Base-by-base conservation (phyloP, 2,888 invertebrate genomes). In the Tetanocera ferruginea region DNA sequence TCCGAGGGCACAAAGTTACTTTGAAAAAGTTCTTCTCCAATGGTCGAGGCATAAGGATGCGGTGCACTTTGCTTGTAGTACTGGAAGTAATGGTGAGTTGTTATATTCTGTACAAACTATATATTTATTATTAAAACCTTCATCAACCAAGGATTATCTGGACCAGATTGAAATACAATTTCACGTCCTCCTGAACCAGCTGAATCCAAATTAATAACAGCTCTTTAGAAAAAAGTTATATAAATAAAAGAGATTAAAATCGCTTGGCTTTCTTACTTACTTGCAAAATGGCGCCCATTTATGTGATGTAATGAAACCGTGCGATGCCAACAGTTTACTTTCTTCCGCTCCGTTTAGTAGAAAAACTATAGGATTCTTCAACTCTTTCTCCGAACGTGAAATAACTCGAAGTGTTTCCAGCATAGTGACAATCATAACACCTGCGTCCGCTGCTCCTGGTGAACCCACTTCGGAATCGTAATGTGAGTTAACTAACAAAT, bases 161-260 rank as follows among this genome's bases (percentile, higher is more conserved):
- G 96, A 3, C 95, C 95, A 34, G 94, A 93, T 91, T 98, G 98
- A 86, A 98, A 98, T 9, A 98, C 91, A 66, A 95, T 91, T 82
- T 98, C 96, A 79, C 96, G 94, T 0, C 98, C 98, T 51, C 98
- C 98, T 83, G 96, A 94, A 0, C 98, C 98, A 31, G 95, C 95
- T 0, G 97, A 95, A 88, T 98, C 98, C 82, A 98, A 89, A 89
- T 98, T 98, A 72, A 98, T 92, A 74, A 98, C 94, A 0, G 94
- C 93, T 67, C 93, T 92, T 23, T 31, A 76, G 62, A 19, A 25
- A 19, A 64, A 1, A 34, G n/a, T n/a, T n/a, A n/a, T n/a, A n/a
- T 6, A 74, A 37, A 23, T 6, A 11, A 34, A 11, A 28, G 64
- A 73, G 49, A 25, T 2, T 71, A 14, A 31, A 34, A 60, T 1